Conservation (phyloP, 2,113 vertebrate genomes). For the Xenopus laevis region DNA sequence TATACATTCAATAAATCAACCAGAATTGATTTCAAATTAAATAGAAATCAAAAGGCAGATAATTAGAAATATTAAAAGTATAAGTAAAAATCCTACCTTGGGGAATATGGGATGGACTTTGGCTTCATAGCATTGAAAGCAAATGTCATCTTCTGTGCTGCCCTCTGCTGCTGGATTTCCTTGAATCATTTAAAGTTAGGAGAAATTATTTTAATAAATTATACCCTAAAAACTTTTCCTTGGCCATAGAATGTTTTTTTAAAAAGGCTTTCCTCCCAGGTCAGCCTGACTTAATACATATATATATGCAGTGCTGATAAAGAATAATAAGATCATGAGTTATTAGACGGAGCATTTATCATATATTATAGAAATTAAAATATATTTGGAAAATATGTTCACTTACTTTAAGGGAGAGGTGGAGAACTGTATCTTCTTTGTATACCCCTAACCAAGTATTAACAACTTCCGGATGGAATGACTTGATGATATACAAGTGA, state of each 20-base stretch:
- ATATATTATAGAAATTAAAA: neutral
- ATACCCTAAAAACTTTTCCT: too few species aligned
- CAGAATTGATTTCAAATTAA: too few species aligned
- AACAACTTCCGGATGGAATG: slow-evolving; percentile 93
- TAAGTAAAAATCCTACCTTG: slow-evolving; percentile 67
- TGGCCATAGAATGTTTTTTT: too few species aligned
- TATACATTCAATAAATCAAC: too few species aligned
- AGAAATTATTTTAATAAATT: too few species aligned
- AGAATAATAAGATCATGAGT: too few species aligned
- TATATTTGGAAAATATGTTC: neutral
- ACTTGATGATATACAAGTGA: slow-evolving; percentile 96
- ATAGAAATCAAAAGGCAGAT: too few species aligned
- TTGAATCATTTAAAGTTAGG: slow-evolving; percentile 46
- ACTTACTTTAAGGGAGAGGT: slow-evolving; percentile 94
- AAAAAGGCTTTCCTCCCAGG: too few species aligned
- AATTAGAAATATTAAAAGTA: too few species aligned
- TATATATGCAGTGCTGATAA: too few species aligned
- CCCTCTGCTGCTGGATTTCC: slow-evolving; percentile 98
- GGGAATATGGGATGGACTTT: slow-evolving; percentile 95
- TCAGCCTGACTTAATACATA: too few species aligned
- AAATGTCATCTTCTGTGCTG: slow-evolving; percentile 95
- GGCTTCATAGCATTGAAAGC: slow-evolving; percentile 97
- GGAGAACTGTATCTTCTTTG: slow-evolving; percentile 93
- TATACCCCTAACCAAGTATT: slow-evolving; percentile 96
- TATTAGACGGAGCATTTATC: too few species aligned